A percentile compares a stretch with the other conserved stretches of the same genome.
These are phyloP conservation scores for Patiria pectinifera DNA, from an alignment of 53 echinoderm and acorn worm species.

Conservation along the genomic window DNA sequence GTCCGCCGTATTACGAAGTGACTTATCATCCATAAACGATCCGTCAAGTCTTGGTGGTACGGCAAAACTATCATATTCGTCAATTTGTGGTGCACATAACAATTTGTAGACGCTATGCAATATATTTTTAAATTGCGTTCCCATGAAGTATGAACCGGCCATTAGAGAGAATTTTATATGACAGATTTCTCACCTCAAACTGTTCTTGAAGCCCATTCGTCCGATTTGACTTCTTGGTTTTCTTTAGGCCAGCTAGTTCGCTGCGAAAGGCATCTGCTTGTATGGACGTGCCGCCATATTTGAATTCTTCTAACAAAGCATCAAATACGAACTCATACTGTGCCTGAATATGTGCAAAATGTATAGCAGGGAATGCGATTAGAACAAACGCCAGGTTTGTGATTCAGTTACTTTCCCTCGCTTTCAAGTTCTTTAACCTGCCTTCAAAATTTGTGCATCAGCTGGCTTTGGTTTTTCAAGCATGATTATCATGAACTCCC, in stretches of 20 bases:
- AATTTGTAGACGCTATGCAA: no score
- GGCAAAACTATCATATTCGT: no score
- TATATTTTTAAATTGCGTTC: no score
- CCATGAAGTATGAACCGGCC: no score
- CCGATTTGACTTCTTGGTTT: neutral
- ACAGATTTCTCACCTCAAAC: conserved; percentile 49
- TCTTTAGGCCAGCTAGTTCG: conserved; percentile 15
- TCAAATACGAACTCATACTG: conserved; percentile 63
- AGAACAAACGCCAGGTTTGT: neutral
- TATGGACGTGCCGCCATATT: conserved; percentile 36
- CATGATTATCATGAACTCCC: no score
- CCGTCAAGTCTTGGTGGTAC: no score
- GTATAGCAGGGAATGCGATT: neutral
- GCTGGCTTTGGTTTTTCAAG: no score
- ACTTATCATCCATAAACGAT: no score
- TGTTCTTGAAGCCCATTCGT: conserved; percentile 29
- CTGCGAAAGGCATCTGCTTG: neutral
- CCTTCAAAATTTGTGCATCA: no score
- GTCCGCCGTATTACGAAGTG: no score
- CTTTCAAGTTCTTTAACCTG: neutral
- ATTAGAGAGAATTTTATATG: neutral
- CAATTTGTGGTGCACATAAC: no score
- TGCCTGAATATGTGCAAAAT: neutral
- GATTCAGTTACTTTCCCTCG: neutral
- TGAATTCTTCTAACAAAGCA: conserved; percentile 56